Conservation (phyloP, 2,113 vertebrate genomes). For the Tilapia sparmanii region DNA sequence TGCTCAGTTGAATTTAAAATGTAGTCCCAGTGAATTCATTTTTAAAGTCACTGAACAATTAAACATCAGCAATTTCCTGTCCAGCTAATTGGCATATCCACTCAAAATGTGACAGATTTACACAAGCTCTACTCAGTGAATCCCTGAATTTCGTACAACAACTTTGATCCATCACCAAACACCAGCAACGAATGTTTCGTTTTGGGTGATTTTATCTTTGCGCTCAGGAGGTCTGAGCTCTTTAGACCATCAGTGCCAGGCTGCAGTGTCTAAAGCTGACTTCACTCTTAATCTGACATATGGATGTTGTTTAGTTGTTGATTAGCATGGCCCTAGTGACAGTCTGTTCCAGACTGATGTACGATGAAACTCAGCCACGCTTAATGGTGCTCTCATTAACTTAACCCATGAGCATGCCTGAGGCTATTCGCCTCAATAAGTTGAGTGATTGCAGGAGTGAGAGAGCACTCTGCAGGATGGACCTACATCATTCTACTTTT, state of each 20-base stretch:
- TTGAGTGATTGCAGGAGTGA: neutral
- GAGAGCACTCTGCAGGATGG: neutral
- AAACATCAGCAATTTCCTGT: neutral
- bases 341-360: neutral
- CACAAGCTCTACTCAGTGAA: neutral
- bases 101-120: neutral
- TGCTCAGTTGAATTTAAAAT: neutral
- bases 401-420: neutral
- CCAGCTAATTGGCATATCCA: neutral
- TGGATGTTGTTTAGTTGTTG: neutral
- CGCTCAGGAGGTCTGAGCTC: neutral
- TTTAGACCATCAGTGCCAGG: neutral
- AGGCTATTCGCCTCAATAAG: neutral
- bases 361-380: neutral
- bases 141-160: neutral
- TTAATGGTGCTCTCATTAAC: neutral
- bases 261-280: neutral
- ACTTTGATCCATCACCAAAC: neutral
- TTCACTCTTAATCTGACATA: neutral
- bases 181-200: neutral
- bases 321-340: neutral
- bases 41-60: neutral
- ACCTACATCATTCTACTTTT: neutral
- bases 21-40: neutral
- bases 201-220: neutral